Evolutionary conservation across 1,140 invertebrate genomes (phyloP), one percentile per base, ranked within the genome.

Genomic region (Hylyphantes graminicola): DNA sequence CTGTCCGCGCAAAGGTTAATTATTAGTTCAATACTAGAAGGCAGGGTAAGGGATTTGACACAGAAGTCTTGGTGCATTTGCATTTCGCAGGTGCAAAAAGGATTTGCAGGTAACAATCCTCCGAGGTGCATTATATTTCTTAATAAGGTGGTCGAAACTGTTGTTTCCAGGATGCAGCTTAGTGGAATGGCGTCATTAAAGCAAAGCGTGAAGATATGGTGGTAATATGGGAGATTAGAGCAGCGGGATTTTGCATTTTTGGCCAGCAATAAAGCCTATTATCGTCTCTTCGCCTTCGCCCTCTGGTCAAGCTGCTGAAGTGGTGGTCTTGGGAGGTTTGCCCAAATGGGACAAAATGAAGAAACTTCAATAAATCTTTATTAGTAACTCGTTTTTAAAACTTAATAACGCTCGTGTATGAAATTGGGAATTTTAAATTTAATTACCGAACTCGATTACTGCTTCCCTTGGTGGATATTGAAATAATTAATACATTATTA

Each of bases 1-100:
- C 54, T 65, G 50, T 53, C 61, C 76, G 76, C 67, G 65, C 76
- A 78, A 67, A 67, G 76, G 76, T 78, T 78, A 78, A 78, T 78
- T 78, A 78, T 78, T 78, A 53, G 76, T 67, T 78, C 76, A 67
- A 53, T 19, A 65, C 17, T 51, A 35, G 48, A 64, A 63, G 59
- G 15, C 15, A 73, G 15, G 5, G 57, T 17, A 65, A 67, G 17
- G 17, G 76, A 78, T 78, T 78, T 65, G 75, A 54, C 75, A 78
- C 75, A 65, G 12, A 78, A 54, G 50, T 51, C 48, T 65, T 17
- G 59, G 67, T 9, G 63, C 73, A 77, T 77, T 65, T 65, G 75
- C 75, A 53, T 78, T 54, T 76, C 55, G 74, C 59, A 76, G 72
- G 72, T 74, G 72, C 54, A 74, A 74, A 70, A 59, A 59, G 72